Base-by-base conservation (phyloP, 23 tunicate species). In the Trididemnum clinides region DNA sequence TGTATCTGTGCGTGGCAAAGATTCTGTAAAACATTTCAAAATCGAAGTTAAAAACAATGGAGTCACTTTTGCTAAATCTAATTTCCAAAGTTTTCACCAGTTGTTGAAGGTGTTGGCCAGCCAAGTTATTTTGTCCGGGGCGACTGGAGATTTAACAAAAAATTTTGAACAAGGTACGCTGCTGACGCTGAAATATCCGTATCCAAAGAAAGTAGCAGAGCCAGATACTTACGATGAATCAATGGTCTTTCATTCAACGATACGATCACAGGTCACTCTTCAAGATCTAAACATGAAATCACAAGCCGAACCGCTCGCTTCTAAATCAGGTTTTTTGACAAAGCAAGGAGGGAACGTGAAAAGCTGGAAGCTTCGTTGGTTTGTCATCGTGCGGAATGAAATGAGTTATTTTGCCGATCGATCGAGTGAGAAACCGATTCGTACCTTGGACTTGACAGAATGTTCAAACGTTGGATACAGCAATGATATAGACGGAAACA, bases 21-120 rank as follows among this genome's bases (percentile, higher is more conserved):
- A 91, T 50, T 87, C 84, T 34, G 90, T 91, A 69, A 91, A 74
- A 58, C 96, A 91, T 86, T 91, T 91, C 58, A 91, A 91, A 75
- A 77, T 91, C 80, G 96, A 87, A 49, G 34, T 49, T 21, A 50
- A 75, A 1, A 71, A 70, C 1, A 33, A 51, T 1, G 85, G 71
- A 50, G 62, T 80, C n/a, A 34, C 72, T 33, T 91, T 91, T 59
- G 96, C 91, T 0, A 63, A 82, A 27, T 64, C 88, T 0, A 73
- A 49, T 64, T 91, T 91, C 39, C 87, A 74, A 10, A 69, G 72
- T 78, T 29, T 91, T 28, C 78, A 82, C 19, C 82, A 91, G 49
- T 81, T 91, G 59, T 51, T 91, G 72, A 70, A 74, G 21, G 87
- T 81, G 64, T 73, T 91, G 0, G 96, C 90, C 21, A 91, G 82